phyloP scores from a whole-genome alignment of 2,113 vertebrate species.

The Bucco capensis region DNA sequence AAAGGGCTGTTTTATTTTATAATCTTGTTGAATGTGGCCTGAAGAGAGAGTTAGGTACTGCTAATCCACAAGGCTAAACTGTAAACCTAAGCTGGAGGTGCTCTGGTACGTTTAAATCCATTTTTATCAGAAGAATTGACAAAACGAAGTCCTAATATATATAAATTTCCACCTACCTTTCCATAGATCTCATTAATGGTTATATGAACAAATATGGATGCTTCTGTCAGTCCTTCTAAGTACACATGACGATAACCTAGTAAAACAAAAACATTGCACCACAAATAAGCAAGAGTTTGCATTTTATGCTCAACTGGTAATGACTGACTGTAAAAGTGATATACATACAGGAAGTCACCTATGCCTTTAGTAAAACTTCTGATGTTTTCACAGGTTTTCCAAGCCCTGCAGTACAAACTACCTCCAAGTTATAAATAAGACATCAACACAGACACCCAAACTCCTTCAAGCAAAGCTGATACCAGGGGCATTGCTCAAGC shows the following conservation, averaged over 20 bases:
- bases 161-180: slow-evolving; percentile 79
- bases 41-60: background rate
- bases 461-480: background rate
- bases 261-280: background rate
- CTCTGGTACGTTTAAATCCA: background rate
- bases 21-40: background rate
- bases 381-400: background rate
- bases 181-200: slow-evolving; percentile 95
- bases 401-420: background rate
- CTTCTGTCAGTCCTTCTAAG: slow-evolving; percentile 93
- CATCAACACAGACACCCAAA: background rate
- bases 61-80: background rate
- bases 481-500: background rate
- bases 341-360: background rate
- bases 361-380: background rate
- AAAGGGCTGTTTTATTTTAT: background rate
- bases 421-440: background rate
- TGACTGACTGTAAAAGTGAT: background rate
- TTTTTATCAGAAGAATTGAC: background rate
- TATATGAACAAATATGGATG: slow-evolving; percentile 96
- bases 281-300: background rate
- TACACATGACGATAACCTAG: slow-evolving; percentile 96
- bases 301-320: background rate
- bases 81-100: background rate
- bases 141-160: background rate